Conservation (phyloP, 2,113 vertebrate genomes). For the Rutilus rutilus region DNA sequence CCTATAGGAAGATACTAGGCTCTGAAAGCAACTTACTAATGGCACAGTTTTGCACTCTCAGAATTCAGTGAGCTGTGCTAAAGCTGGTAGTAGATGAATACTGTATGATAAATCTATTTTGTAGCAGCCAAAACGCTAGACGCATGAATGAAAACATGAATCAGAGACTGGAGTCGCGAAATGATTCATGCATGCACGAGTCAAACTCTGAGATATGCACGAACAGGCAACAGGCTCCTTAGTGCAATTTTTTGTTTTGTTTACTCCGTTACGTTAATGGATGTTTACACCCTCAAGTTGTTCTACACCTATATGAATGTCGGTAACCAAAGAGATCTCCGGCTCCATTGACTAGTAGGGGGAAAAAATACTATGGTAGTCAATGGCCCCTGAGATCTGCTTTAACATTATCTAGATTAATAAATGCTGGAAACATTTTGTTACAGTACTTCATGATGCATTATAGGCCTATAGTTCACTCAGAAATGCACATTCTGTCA, state of each 20-base stretch:
- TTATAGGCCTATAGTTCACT: background rate
- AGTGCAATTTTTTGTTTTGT: background rate
- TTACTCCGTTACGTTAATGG: background rate
- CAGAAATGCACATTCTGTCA: background rate
- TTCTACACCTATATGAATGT: no score
- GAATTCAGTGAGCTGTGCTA: background rate
- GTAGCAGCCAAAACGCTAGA: conserved; percentile 2
- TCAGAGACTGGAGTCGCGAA: conserved; percentile 1
- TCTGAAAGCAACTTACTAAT: background rate
- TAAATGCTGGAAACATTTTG: background rate
- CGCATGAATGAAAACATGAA: conserved; percentile 26
- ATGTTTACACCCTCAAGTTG: no score
- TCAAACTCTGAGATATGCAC: background rate
- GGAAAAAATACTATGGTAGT: no score
- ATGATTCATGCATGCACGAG: background rate
- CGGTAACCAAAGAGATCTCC: no score
- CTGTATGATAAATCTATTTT: conserved; percentile 25
- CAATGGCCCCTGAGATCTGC: no score
- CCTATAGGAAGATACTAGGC: background rate
- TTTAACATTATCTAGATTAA: background rate
- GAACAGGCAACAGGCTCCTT: background rate
- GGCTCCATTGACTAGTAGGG: no score
- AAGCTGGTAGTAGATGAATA: conserved; percentile 6
- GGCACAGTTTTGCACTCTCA: background rate
- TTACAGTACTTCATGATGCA: background rate